These are phyloP conservation scores for Epinotia brunnichana DNA, from an alignment of 2,888 invertebrate species.

Conservation along the genomic window DNA sequence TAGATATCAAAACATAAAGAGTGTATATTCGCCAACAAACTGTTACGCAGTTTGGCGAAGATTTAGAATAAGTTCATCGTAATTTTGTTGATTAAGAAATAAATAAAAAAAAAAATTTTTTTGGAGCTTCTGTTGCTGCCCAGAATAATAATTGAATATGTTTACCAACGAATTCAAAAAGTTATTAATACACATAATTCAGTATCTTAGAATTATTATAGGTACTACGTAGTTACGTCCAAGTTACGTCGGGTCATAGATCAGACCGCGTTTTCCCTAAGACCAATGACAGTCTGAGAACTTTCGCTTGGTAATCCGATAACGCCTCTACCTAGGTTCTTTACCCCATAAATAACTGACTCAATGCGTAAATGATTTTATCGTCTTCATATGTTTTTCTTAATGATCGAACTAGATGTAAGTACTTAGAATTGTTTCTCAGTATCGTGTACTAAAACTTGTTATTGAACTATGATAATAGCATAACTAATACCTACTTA, in stretches of 20 bases:
- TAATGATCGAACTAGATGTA: background rate
- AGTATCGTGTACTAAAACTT: background rate
- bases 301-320: slow-evolving; percentile 34
- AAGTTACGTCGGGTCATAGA: slow-evolving; percentile 33
- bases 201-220: too few relatives aligned
- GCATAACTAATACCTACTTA: too few relatives aligned
- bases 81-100: too few relatives aligned
- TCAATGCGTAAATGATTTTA: slow-evolving; percentile 25
- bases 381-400: background rate
- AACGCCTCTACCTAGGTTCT: slow-evolving; percentile 5
- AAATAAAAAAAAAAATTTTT: too few relatives aligned
- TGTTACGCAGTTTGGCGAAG: too few relatives aligned
- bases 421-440: background rate
- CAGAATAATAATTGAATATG: too few relatives aligned
- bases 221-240: slow-evolving; percentile 21
- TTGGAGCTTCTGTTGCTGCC: too few relatives aligned
- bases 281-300: slow-evolving; percentile 25
- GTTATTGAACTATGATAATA: background rate
- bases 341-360: slow-evolving; percentile 18
- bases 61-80: too few relatives aligned
- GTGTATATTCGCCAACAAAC: too few relatives aligned
- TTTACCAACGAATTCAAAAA: too few relatives aligned
- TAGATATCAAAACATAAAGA: too few relatives aligned
- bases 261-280: slow-evolving; percentile 29
- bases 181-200: too few relatives aligned